These are phyloP conservation scores for Hemiprocne comata DNA, from an alignment of 2,113 vertebrate species.

Conservation along the genomic window DNA sequence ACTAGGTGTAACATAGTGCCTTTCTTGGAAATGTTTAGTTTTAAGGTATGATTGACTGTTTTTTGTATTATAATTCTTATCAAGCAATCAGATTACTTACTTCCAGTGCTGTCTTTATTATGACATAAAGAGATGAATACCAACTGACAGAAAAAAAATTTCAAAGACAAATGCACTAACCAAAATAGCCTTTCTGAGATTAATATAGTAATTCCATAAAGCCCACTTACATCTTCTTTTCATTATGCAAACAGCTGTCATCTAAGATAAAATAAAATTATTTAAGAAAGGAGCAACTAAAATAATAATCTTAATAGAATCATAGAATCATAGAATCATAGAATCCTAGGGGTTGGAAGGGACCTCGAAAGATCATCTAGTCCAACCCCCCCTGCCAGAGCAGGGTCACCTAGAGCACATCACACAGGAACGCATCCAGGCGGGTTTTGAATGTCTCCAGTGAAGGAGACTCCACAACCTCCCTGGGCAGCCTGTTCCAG, in stretches of 20 bases:
- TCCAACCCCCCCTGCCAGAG: too few relatives aligned
- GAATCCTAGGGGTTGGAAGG: too few relatives aligned
- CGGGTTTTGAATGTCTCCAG: too few relatives aligned
- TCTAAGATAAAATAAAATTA: conserved; percentile 2
- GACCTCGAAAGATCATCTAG: too few relatives aligned
- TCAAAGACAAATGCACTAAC: background rate
- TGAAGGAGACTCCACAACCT: too few relatives aligned
- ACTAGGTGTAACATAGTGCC: background rate
- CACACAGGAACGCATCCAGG: too few relatives aligned
- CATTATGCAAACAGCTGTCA: conserved; percentile 13
- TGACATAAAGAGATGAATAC: background rate
- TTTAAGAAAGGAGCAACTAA: conserved; percentile 1
- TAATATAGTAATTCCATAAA: conserved; percentile 33
- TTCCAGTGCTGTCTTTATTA: background rate
- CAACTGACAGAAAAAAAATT: background rate
- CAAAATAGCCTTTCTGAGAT: conserved; percentile 22
- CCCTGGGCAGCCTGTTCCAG: too few relatives aligned
- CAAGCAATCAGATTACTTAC: background rate
- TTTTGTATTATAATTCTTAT: conserved; percentile 3
- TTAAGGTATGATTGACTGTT: background rate
- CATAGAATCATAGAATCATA: too few relatives aligned
- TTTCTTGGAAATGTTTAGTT: background rate
- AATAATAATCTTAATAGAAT: conserved; percentile 7
- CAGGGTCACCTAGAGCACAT: too few relatives aligned
- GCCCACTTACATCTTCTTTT: background rate